Evolutionary conservation across 2,888 invertebrate species (phyloP), one percentile per base, ranked within the genome.

Genomic region (Synanthedon myopaeformis): DNA sequence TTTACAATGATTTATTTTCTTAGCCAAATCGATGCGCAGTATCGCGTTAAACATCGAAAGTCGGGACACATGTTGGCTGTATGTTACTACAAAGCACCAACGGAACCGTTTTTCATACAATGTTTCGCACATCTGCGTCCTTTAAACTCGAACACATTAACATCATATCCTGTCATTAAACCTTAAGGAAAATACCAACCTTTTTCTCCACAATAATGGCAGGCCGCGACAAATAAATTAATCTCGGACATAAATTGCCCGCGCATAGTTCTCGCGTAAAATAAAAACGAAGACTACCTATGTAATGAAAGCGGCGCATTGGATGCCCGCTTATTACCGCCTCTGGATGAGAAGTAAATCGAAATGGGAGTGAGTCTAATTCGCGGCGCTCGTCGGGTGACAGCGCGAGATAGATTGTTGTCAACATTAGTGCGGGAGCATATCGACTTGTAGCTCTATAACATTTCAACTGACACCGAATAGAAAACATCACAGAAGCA

Each of bases 371-470:
- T 79, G 82, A 79, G 77, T 75, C 75, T 80, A 76, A 85, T 82
- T 79, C 82, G 75, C 82, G 82, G 79, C 82, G 82, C 79, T 35
- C 35, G 35, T 35, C 81, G 78, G 65, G 70, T 79, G 84, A 83
- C 84, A 82, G 76, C 68, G 66, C 71, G 79, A 84, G 85, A 85
- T 84, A 78, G 81, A 85, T 85, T 79, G 77, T 84, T 79, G 83
- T 82, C 83, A 84, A 83, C 83, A 84, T 81, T 83, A 83, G 78
- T 80, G 82, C 82, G 81, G 77, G 79, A 78, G 78, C 81, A 79
- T 77, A 80, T 80, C 79, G 81, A 80, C 81, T 82, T 79, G 82
- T 72, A 77, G 76, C 75, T 72, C 74, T 69, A 67, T 72, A 72
- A 72, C 66, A 64, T 64, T 17, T 28, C 28, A 13, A 41, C 13